Evolutionary conservation across 2,888 invertebrate species (phyloP).

Genomic region (Lissocephala sabroskyi): DNA sequence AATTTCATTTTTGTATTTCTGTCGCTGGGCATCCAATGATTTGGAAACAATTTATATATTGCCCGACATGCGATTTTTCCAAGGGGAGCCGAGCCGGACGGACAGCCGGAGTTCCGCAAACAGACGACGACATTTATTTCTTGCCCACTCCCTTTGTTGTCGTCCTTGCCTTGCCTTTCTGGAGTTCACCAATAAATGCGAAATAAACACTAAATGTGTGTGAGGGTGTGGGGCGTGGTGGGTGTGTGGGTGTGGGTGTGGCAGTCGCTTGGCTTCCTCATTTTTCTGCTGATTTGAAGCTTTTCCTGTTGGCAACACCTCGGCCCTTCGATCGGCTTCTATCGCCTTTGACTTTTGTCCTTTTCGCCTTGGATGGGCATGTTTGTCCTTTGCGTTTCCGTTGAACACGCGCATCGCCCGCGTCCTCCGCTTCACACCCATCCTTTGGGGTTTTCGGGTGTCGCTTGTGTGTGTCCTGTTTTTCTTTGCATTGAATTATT

Average conservation of each 20-base stretch:
- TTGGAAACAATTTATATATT: constrained; percentile 61
- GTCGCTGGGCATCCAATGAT: constrained; percentile 58
- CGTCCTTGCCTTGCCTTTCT: no score
- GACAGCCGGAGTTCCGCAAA: background rate
- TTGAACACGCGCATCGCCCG: constrained; percentile 14
- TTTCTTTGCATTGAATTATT: constrained; percentile 32
- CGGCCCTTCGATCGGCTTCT: no score
- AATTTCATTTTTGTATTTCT: constrained; percentile 55
- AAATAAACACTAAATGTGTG: constrained; percentile 60
- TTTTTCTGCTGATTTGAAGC: constrained; percentile 54
- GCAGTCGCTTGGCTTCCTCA: constrained; percentile 2
- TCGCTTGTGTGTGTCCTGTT: background rate
- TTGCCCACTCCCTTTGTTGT: constrained; percentile 52
- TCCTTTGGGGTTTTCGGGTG: constrained; percentile 3
- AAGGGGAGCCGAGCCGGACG: no score
- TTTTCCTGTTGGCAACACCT: constrained; percentile 61
- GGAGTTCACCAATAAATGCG: constrained; percentile 51
- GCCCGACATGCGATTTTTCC: constrained; percentile 1
- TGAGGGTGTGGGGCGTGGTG: no score
- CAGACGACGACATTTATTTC: constrained; percentile 46
- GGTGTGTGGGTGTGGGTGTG: no score
- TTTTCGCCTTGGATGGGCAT: constrained; percentile 51
- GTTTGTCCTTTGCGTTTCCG: constrained; percentile 43
- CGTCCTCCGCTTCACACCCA: background rate
- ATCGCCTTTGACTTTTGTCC: constrained; percentile 48